Conservation (phyloP, 2,113 vertebrate species). For the Electrona antarctica region DNA sequence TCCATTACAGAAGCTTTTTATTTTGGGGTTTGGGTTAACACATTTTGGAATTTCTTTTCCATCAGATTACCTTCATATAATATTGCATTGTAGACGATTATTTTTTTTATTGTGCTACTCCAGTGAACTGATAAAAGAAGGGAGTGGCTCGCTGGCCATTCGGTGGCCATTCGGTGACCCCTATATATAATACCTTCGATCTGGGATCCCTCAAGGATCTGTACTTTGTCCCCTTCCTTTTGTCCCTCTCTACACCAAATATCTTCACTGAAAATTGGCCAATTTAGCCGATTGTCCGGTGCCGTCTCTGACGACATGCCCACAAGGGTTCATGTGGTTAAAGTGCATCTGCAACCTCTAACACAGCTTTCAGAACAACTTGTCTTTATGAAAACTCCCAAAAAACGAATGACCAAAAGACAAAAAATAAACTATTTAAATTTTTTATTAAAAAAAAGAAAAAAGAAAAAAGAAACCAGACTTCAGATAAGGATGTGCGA, state of each 20-base stretch:
- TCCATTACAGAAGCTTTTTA: background rate
- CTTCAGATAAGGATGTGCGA: conserved; percentile 61
- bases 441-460: conserved; percentile 25
- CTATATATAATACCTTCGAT: no score
- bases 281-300: no score
- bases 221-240: no score
- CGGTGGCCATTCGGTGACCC: background rate
- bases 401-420: conserved; percentile 15
- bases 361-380: background rate
- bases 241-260: no score
- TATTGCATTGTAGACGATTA: background rate
- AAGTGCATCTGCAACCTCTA: background rate
- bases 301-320: no score
- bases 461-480: conserved; percentile 15
- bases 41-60: background rate
- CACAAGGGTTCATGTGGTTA: no score
- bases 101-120: background rate
- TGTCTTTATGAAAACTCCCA: background rate
- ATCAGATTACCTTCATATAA: background rate
- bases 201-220: no score
- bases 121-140: background rate
- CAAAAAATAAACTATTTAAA: conserved; percentile 30
- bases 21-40: background rate
- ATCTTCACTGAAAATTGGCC: no score
- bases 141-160: background rate